Percentiles rank a stretch among this genome's conserved stretches.
Conservation (phyloP, 2,797 vertebrate species). For the Xiphorhynchus erythropygius region DNA sequence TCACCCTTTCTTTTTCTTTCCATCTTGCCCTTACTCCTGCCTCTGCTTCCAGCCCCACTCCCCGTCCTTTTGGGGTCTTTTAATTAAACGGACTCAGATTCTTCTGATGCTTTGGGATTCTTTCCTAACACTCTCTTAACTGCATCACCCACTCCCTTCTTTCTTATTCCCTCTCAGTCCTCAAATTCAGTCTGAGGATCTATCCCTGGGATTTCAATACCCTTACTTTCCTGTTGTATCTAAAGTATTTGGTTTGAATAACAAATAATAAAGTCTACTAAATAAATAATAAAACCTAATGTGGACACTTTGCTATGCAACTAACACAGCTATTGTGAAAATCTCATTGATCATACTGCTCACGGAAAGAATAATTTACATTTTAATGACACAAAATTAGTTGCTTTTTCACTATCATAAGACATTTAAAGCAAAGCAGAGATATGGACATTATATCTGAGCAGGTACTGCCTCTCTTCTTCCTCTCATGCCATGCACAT, state of each 20-base stretch:
- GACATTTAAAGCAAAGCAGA: background rate
- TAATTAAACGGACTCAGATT: background rate
- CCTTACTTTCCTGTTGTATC: background rate
- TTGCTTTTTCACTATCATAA: background rate
- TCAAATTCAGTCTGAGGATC: background rate
- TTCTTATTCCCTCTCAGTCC: background rate
- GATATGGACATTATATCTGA: background rate
- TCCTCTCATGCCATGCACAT: background rate
- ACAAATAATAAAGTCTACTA: background rate
- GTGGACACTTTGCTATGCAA: background rate
- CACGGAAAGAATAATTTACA: slow-evolving; percentile 10
- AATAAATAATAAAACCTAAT: slow-evolving; percentile 16
- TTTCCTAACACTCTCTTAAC: background rate
- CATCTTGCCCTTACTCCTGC: background rate
- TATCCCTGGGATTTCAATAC: background rate
- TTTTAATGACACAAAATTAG: slow-evolving; percentile 20
- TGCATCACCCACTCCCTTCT: background rate
- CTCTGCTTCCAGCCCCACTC: background rate
- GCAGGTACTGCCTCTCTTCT: background rate
- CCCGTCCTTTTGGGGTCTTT: background rate
- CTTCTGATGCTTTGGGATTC: background rate
- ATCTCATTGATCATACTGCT: background rate
- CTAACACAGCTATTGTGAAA: slow-evolving; percentile 15
- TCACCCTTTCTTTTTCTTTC: background rate
- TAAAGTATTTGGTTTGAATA: background rate